Evolutionary conservation across 2,113 vertebrate genomes (phyloP).

Genomic region (Sinocyclocheilus anophthalmus): DNA sequence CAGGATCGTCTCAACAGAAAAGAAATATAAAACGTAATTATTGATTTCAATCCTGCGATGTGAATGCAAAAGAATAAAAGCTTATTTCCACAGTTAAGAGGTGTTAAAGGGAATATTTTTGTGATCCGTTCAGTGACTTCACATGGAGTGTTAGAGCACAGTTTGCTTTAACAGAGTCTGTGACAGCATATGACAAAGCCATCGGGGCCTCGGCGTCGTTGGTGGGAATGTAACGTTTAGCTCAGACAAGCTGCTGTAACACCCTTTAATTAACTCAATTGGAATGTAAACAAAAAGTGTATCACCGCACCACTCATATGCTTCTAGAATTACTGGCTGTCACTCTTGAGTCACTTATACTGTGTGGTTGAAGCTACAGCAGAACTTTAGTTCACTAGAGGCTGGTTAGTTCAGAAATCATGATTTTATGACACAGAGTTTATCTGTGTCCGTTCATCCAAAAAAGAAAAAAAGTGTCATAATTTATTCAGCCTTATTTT

Average conservation of each 20-base stretch:
- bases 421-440: too few relatives aligned
- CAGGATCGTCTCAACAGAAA: not conserved
- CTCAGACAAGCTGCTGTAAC: not conserved
- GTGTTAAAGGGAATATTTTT: constrained; percentile 13
- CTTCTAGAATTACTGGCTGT: not conserved
- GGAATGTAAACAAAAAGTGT: not conserved
- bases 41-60: not conserved
- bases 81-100: not conserved
- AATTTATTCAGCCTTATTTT: not conserved
- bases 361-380: too few relatives aligned
- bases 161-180: constrained; percentile 10
- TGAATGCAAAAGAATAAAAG: not conserved
- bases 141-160: not conserved
- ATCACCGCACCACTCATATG: not conserved
- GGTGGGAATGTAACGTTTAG: not conserved
- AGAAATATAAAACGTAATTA: not conserved
- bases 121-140: not conserved
- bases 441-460: too few relatives aligned
- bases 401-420: too few relatives aligned
- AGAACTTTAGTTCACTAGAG: too few relatives aligned
- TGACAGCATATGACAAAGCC: not conserved
- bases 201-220: not conserved
- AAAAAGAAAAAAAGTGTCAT: too few relatives aligned
- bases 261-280: not conserved
- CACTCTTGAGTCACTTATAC: not conserved